Evolutionary conservation across 2,888 invertebrate genomes (phyloP).

Genomic region (Malthinus seriepunctatus): DNA sequence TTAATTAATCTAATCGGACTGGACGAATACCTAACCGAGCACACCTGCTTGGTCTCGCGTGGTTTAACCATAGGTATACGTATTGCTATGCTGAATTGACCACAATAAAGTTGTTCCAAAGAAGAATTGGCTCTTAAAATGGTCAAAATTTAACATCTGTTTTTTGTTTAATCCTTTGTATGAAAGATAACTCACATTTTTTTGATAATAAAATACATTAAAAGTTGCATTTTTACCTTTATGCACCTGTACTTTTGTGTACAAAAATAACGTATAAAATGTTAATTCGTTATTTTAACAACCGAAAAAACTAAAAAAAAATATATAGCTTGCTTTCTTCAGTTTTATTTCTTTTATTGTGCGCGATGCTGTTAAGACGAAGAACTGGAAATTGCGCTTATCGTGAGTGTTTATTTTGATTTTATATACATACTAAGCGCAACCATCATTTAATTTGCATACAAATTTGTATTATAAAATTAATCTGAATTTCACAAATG

Average conservation of each 20-base stretch:
- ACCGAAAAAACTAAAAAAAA: background rate
- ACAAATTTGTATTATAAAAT: constrained; percentile 8
- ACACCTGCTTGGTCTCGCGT: too few species aligned
- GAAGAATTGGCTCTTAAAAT: too few species aligned
- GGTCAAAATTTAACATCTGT: too few species aligned
- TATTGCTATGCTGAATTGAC: too few species aligned
- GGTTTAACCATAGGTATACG: too few species aligned
- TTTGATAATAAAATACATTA: too few species aligned
- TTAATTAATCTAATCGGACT: too few species aligned
- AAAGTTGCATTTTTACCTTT: too few species aligned
- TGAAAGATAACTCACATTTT: too few species aligned
- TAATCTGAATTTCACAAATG: background rate
- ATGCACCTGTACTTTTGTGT: background rate
- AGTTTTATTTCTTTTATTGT: constrained; percentile 9
- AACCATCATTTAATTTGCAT: constrained; percentile 14
- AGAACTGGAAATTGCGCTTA: constrained; percentile 19
- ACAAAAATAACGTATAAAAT: background rate
- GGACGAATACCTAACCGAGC: too few species aligned
- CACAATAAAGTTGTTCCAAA: too few species aligned
- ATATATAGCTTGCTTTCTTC: constrained; percentile 1
- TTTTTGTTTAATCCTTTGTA: too few species aligned
- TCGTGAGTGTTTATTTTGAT: constrained; percentile 14
- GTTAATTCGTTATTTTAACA: constrained; percentile 3
- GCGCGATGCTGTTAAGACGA: background rate
- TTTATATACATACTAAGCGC: background rate